Evolutionary conservation across 2,113 vertebrate genomes (phyloP), one percentile per base, ranked within the genome.

Genomic region (Neotragus moschatus): DNA sequence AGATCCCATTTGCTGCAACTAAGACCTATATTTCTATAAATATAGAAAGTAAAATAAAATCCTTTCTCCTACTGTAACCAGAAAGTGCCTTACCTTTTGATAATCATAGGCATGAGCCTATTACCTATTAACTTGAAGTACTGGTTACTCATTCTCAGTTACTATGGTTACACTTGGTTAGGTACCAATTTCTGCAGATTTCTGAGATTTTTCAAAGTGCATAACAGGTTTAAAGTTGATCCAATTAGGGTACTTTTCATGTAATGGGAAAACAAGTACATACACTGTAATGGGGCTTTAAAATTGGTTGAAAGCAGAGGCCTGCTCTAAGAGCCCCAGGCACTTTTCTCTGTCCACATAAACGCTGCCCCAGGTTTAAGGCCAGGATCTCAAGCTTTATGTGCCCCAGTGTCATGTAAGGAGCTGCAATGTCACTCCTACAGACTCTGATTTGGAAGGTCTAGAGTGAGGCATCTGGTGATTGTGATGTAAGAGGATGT

Each of bases 1-100:
- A 73, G 19, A 39, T 36, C n/a, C 66, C 36, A 39, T 10, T 0
- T 12, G 10, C 10, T 0, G 0, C 19, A 39, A 12, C n/a, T 23
- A 23, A 73, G 66, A 73, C 66, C 19, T 53, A 19, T 53, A 53
- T 53, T 53, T 53, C 53, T 53, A 66, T n/a, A 39, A 73, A 73
- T 39, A 39, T 39, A 73, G 66, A 73, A 73, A 73, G 5, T 39
- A 25, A 43, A 75, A 25, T 43, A 47, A 84, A 60, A 79, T 79
- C 15, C 39, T 66, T 60, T 89, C 26, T 88, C 26, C 16, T 36
- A 26, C 47, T 87, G 36, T 63, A 17, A 45, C 39, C 7, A 88
- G 36, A 55, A 61, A 73, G n/a, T 53, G 53, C 47, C 14, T 88
- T 43, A 79, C 58, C n/a, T 56, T 90, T 88, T 84, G 43, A 43